Evolutionary conservation across 2,113 vertebrate genomes (phyloP).

Genomic region (Orcinus orca): DNA sequence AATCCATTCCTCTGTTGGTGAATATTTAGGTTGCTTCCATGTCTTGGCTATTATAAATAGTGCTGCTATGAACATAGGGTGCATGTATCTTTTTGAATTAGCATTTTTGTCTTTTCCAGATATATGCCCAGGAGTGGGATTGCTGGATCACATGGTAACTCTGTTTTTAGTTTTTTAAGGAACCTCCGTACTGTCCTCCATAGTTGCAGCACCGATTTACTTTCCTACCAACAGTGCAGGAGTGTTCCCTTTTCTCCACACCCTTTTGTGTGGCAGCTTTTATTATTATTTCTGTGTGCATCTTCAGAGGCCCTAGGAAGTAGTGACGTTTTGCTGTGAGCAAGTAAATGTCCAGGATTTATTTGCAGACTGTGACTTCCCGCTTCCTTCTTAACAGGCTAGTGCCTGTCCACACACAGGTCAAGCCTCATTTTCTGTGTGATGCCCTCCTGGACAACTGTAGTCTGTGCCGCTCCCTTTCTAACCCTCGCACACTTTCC

Average conservation of each 20-base stretch:
- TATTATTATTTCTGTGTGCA: neutral
- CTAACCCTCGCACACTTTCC: rapidly evolving
- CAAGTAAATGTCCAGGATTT: neutral
- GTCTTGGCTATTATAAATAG: neutral
- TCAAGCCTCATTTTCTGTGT: neutral
- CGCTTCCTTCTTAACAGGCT: neutral
- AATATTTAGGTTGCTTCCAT: neutral
- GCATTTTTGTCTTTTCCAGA: neutral
- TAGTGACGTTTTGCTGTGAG: neutral
- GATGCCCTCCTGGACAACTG: rapidly evolving
- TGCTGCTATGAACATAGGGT: neutral
- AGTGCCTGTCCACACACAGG: no score
- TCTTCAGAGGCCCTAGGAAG: neutral
- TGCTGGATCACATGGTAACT: no score
- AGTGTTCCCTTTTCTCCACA: no score
- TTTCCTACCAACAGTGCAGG: no score
- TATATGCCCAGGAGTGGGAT: no score
- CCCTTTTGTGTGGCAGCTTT: neutral
- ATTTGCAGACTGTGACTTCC: neutral
- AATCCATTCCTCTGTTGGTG: neutral
- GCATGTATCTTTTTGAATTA: neutral
- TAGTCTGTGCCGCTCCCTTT: rapidly evolving
- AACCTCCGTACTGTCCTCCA: no score
- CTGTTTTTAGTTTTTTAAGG: no score
- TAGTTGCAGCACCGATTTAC: no score